Evolutionary conservation across 2,888 invertebrate genomes (phyloP).

Genomic region (Dicranocentrus wangi): DNA sequence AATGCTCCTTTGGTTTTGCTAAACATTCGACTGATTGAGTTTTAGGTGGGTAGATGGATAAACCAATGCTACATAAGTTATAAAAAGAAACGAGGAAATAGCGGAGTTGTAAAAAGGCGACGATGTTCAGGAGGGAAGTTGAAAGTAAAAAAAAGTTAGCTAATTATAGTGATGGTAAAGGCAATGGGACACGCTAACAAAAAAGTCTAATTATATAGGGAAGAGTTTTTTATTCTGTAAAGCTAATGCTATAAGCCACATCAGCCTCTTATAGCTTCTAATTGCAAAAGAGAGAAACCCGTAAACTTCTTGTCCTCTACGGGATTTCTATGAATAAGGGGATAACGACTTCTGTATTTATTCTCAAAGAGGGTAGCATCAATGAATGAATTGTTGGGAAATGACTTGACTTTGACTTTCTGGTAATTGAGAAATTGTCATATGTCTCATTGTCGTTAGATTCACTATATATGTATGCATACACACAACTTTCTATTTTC

Average conservation of each 20-base stretch:
- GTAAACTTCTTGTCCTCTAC: no score
- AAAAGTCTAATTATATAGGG: background rate
- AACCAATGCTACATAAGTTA: background rate
- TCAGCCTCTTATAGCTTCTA: background rate
- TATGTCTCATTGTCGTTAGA: no score
- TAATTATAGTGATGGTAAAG: slow-evolving; percentile 17
- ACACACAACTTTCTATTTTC: no score
- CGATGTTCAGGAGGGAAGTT: background rate
- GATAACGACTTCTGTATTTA: no score
- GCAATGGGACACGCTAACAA: background rate
- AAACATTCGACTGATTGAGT: background rate
- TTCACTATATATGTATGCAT: no score
- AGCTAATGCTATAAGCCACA: no score
- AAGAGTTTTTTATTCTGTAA: background rate
- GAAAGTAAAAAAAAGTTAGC: slow-evolving; percentile 34
- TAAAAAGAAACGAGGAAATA: slow-evolving; percentile 27
- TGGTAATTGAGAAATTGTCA: no score
- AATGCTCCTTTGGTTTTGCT: background rate
- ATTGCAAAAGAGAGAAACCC: no score
- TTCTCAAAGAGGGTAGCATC: no score
- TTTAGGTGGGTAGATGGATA: background rate
- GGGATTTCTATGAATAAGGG: no score
- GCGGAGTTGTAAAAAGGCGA: slow-evolving; percentile 20
- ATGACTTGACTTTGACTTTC: no score
- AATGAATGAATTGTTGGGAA: no score